Base-by-base conservation (phyloP, 2,888 invertebrate genomes). In the Azorinus chamasolen region DNA sequence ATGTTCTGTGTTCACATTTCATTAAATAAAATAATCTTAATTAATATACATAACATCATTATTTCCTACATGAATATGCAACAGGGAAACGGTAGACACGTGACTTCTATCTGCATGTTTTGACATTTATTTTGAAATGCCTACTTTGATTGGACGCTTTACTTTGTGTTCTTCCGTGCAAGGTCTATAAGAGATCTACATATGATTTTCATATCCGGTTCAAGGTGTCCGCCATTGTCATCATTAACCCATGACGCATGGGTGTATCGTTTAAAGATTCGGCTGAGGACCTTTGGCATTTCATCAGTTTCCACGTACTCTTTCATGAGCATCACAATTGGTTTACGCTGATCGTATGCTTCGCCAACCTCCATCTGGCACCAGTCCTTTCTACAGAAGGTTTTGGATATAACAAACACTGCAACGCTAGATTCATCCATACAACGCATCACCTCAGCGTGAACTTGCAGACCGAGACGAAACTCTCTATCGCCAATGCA, bases 351-450 rank as follows among this genome's bases (percentile, higher is more conserved):
- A 5, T 55, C 55, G n/a, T 65, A 48, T 14, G 65, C 65, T 5
- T 45, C 48, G 27, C 46, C 55, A 25, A 65, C 48, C 22, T 65
- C 65, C 65, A 65, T 65, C 57, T 39, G 45, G 37, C 65, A 65
- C 55, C 55, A 65, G 45, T 37, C 39, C 48, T 65, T 65, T 48
- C 57, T 20, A 57, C 65, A 65, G 18, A 65, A 65, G 12, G 45
- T 57, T 6, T 65, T 65, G 6, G 65, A 65, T 20, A 65, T 37
- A 18, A 65, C 65, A 24, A 65, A 55, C 8, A 65, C 48, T 12
- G 57, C 50, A n/a, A 65, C 55, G 8, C 55, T 55, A 5, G 65
- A 65, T 20, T 65, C 46, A 48, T 65, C 65, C 16, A 65, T 57
- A 57, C 65, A 65, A 39, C 65, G 25, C 55, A 55, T 65, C 20